Evolutionary conservation across 2,888 invertebrate species (phyloP).

Genomic region (Tenthredo distinguenda): DNA sequence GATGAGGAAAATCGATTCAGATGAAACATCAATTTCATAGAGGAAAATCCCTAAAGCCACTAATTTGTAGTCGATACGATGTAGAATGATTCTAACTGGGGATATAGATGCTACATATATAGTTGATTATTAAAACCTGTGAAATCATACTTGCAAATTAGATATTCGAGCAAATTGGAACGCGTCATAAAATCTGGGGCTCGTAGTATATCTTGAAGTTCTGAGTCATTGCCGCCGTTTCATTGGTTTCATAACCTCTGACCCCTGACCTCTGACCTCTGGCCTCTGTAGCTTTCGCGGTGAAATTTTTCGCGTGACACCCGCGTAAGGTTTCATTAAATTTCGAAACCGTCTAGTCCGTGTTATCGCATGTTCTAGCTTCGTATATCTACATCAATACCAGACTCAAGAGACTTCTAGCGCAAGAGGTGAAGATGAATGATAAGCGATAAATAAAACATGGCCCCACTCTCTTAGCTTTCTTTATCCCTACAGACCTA

Average conservation of each 20-base stretch:
- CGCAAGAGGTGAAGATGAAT: neutral
- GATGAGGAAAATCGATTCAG: neutral
- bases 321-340: conserved; percentile 19
- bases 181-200: neutral
- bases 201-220: neutral
- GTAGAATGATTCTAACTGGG: neutral
- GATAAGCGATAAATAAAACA: conserved; percentile 14
- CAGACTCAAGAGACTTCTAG: conserved; percentile 15
- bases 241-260: conserved; percentile 19
- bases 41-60: too few species aligned
- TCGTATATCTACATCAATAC: neutral
- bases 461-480: neutral
- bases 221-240: conserved; percentile 3
- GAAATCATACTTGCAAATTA: neutral
- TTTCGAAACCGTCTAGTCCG: neutral
- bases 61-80: neutral
- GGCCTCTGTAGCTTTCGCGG: neutral
- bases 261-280: conserved; percentile 22
- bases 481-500: conserved; percentile 11
- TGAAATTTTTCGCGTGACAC: conserved; percentile 25
- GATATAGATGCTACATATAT: neutral
- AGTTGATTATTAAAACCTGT: neutral
- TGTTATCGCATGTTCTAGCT: conserved; percentile 34
- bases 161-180: neutral
- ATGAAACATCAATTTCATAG: neutral